These are phyloP conservation scores for Cochlearius cochlearius DNA, from an alignment of 2,113 vertebrate genomes.

Conservation along the genomic window DNA sequence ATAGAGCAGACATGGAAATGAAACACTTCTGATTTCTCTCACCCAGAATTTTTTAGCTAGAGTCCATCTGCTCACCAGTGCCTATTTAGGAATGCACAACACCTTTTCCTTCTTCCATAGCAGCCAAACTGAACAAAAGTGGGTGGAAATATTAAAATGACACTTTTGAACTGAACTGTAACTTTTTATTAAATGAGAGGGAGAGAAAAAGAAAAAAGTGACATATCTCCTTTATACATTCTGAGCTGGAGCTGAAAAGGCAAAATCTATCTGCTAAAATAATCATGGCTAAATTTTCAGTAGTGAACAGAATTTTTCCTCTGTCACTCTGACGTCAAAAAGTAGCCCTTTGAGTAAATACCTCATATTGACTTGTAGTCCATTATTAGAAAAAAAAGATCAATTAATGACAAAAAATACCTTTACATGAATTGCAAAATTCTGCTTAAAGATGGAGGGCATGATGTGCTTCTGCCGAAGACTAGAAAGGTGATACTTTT, in stretches of 20 bases:
- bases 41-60: slow-evolving; percentile 56
- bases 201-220: background rate
- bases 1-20: slow-evolving; percentile 50
- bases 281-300: background rate
- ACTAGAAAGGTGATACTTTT: background rate
- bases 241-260: background rate
- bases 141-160: slow-evolving; percentile 66
- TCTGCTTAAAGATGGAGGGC: background rate
- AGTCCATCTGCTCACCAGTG: slow-evolving; percentile 65
- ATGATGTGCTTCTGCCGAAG: background rate
- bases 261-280: background rate
- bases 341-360: background rate
- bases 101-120: slow-evolving; percentile 55
- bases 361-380: background rate
- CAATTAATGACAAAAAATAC: background rate
- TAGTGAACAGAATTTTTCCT: background rate
- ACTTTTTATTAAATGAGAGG: slow-evolving; percentile 43
- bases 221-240: background rate
- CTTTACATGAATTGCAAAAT: background rate
- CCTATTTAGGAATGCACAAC: slow-evolving; percentile 61
- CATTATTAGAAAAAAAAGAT: background rate
- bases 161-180: slow-evolving; percentile 48
- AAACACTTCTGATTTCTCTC: slow-evolving; percentile 62
- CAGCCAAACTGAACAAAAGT: slow-evolving; percentile 59
- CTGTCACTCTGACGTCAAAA: background rate